Evolutionary conservation across 1,140 invertebrate genomes (phyloP).

Genomic region (Bombus pyrosoma): DNA sequence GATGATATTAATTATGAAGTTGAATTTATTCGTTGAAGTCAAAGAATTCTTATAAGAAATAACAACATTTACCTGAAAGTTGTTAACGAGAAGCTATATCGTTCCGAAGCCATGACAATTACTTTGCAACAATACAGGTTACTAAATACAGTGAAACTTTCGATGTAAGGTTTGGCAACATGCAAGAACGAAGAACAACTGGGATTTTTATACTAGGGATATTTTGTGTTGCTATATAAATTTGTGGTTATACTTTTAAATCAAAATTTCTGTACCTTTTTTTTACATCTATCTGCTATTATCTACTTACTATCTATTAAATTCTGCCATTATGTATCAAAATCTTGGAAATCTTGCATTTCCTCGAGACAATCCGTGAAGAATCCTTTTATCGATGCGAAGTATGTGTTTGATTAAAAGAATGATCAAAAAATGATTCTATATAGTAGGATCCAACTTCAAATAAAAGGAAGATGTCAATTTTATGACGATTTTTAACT

Average conservation of each 20-base stretch:
- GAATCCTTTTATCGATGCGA: too few relatives aligned
- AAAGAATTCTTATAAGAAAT: neutral
- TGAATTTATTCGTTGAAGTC: neutral
- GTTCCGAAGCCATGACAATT: slow-evolving; percentile 94
- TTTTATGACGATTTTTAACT: neutral
- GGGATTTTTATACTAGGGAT: neutral
- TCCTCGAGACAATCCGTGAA: neutral
- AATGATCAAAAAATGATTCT: neutral
- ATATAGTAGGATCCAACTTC: neutral
- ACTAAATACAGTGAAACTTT: slow-evolving; percentile 22
- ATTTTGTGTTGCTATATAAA: neutral
- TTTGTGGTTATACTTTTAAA: neutral
- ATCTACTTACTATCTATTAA: neutral
- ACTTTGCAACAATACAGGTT: slow-evolving; percentile 68
- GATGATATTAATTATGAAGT: neutral
- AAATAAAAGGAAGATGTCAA: slow-evolving; percentile 27
- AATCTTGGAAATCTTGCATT: neutral
- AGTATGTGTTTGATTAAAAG: neutral
- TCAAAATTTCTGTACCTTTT: neutral
- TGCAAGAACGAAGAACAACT: neutral
- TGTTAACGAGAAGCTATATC: slow-evolving; percentile 99
- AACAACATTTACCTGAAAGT: slow-evolving; percentile 94
- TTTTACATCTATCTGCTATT: neutral
- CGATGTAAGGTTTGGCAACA: neutral
- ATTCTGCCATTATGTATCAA: neutral